Conservation (phyloP, 2,888 invertebrate species). For the Aphidius colemani region DNA sequence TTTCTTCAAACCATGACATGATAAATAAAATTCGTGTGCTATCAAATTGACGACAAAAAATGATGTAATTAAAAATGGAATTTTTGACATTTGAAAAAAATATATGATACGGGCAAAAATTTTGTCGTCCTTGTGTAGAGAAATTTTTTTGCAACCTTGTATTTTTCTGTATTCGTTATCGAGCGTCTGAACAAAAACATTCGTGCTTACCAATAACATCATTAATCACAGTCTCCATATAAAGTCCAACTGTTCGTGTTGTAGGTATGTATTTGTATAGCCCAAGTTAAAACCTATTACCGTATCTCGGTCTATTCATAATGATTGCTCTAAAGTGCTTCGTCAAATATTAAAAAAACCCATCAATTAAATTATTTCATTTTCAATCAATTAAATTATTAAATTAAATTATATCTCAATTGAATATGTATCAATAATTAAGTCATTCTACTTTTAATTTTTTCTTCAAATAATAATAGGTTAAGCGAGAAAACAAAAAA, state of each 20-base stretch:
- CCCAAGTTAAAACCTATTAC: constrained; percentile 44
- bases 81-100: too few relatives aligned
- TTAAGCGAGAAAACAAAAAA: background rate
- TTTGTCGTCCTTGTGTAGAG: constrained; percentile 9
- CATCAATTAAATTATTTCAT: constrained; percentile 18
- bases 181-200: constrained; percentile 25
- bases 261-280: constrained; percentile 21
- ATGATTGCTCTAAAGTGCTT: constrained; percentile 44
- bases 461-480: constrained; percentile 1
- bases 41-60: too few relatives aligned
- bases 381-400: constrained; percentile 4
- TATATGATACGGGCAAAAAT: too few relatives aligned
- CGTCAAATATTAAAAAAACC: constrained; percentile 20
- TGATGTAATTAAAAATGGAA: too few relatives aligned
- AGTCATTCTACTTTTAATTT: background rate
- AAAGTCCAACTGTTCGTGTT: constrained; percentile 6
- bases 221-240: constrained; percentile 35
- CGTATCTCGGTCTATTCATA: constrained; percentile 37
- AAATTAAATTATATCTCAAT: constrained; percentile 21
- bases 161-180: constrained; percentile 17
- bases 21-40: too few relatives aligned
- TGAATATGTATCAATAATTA: background rate
- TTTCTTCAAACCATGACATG: too few relatives aligned
- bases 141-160: constrained; percentile 32
- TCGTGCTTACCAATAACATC: constrained; percentile 41